Percentiles rank a stretch among this genome's conserved stretches.
Evolutionary conservation across 2,888 invertebrate species (phyloP).

Genomic region (Clanis bilineata): DNA sequence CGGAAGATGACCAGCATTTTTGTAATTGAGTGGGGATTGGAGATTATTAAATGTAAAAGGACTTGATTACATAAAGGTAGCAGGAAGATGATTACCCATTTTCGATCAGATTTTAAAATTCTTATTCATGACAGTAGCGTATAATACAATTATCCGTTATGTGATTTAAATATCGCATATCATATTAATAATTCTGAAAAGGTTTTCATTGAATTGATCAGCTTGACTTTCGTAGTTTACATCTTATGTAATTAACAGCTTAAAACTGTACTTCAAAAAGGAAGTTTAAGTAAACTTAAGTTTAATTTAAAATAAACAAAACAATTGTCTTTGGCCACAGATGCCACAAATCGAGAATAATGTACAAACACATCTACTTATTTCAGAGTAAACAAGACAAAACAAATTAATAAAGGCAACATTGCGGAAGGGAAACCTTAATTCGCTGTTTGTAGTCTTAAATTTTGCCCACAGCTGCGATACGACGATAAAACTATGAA

Average conservation of each 20-base stretch:
- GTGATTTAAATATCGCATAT: not conserved
- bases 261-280: too few species aligned
- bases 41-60: not conserved
- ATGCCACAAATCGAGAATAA: not conserved
- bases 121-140: not conserved
- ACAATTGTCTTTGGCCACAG: too few species aligned
- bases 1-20: not conserved
- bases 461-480: slow-evolving; percentile 19
- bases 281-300: too few species aligned
- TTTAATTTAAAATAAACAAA: too few species aligned
- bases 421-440: slow-evolving; percentile 22
- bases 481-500: slow-evolving; percentile 19
- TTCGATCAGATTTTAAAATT: not conserved
- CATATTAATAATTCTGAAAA: not conserved
- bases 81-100: not conserved
- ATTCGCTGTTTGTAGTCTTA: slow-evolving; percentile 21
- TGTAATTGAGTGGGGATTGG: not conserved
- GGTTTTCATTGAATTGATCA: too few species aligned
- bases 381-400: slow-evolving; percentile 13
- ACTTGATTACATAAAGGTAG: not conserved
- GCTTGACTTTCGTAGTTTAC: too few species aligned
- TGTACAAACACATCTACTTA: not conserved
- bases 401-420: slow-evolving; percentile 19
- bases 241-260: too few species aligned
- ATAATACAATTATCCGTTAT: too few species aligned